Evolutionary conservation across 1,140 invertebrate genomes (phyloP).

Genomic region (Bombus affinis): DNA sequence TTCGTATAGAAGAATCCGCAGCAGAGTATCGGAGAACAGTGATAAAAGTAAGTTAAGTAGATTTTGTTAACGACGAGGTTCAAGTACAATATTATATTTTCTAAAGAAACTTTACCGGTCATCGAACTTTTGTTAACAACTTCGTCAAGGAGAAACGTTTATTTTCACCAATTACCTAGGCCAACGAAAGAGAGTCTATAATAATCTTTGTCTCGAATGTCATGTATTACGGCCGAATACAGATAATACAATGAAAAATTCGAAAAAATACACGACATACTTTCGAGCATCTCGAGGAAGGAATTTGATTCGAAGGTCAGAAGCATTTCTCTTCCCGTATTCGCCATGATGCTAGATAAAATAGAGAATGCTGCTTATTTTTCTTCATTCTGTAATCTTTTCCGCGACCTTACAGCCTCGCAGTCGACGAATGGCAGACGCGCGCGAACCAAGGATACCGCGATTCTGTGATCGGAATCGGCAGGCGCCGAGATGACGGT

Average conservation of each 20-base stretch:
- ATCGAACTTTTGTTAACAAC: not conserved
- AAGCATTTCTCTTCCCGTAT: not conserved
- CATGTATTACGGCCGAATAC: not conserved
- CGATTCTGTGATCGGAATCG: constrained; percentile 41
- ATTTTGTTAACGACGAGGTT: not conserved
- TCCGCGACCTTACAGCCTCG: not conserved
- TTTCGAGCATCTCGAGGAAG: not conserved
- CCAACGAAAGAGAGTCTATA: not conserved
- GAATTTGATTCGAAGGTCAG: not conserved
- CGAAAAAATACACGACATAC: not conserved
- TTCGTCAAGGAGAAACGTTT: not conserved
- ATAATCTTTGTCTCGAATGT: not conserved
- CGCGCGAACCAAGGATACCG: not conserved
- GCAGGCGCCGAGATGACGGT: constrained; percentile 29
- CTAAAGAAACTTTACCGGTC: not conserved
- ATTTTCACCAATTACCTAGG: not conserved
- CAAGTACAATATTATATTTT: no score
- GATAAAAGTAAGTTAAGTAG: not conserved
- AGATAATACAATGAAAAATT: no score
- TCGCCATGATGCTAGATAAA: constrained; percentile 10
- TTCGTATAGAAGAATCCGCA: not conserved
- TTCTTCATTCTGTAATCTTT: constrained; percentile 31
- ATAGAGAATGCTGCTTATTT: not conserved
- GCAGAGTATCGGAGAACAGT: not conserved
- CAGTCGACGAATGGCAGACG: constrained; percentile 7